Evolutionary conservation across 2,888 invertebrate species (phyloP).

Genomic region (Neocrepidodera transversa): DNA sequence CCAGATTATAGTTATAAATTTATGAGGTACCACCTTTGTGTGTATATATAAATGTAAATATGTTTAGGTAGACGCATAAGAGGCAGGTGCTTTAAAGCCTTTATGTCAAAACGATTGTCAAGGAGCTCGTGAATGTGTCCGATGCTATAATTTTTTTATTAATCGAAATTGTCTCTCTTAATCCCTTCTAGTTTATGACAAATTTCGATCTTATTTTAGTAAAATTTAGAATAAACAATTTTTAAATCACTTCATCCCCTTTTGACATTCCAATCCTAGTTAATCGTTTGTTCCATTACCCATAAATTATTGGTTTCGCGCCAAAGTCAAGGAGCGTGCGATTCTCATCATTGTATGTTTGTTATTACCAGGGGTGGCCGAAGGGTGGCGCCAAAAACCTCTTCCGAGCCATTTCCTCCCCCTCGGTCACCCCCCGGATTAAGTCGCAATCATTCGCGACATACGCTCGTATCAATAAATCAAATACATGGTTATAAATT

Average conservation of each 20-base stretch:
- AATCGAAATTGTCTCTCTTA: constrained; percentile 11
- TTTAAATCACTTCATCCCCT: too few relatives aligned
- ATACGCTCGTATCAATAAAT: constrained; percentile 43
- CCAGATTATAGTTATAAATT: constrained; percentile 35
- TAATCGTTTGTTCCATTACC: constrained; percentile 49
- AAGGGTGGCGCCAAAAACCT: constrained; percentile 37
- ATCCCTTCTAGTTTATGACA: background rate
- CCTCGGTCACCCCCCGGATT: constrained; percentile 33
- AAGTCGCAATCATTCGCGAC: constrained; percentile 37
- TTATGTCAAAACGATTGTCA: constrained; percentile 33
- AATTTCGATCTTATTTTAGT: too few relatives aligned
- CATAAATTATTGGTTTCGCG: constrained; percentile 51
- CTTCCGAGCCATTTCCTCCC: constrained; percentile 40
- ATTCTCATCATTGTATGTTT: constrained; percentile 37
- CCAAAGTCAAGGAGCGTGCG: constrained; percentile 45
- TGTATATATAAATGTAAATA: constrained; percentile 18
- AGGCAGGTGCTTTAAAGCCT: constrained; percentile 28
- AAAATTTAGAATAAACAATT: too few relatives aligned
- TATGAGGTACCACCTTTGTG: constrained; percentile 31
- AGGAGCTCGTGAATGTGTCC: constrained; percentile 30
- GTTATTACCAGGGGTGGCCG: constrained; percentile 20
- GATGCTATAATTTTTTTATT: constrained; percentile 23
- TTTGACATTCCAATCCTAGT: background rate
- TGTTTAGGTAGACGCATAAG: constrained; percentile 6
- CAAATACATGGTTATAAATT: constrained; percentile 41